These are phyloP conservation scores for Gymnocheta viridis DNA, from an alignment of 2,888 invertebrate species.

Conservation along the genomic window DNA sequence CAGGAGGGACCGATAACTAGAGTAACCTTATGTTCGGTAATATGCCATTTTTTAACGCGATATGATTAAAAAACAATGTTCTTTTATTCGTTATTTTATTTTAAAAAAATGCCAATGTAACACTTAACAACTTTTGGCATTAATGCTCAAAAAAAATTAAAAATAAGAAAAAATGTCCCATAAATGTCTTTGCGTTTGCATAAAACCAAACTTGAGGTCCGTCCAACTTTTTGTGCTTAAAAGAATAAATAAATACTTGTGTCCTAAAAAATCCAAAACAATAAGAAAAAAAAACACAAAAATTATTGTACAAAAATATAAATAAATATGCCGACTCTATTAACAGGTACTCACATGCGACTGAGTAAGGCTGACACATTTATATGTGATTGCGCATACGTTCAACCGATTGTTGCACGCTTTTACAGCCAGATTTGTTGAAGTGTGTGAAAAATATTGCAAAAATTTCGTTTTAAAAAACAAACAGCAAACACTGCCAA, in stretches of 20 bases:
- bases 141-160: slow-evolving; percentile 42
- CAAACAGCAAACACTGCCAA: slow-evolving; percentile 10
- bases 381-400: slow-evolving; percentile 3
- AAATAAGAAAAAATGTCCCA: slow-evolving; percentile 34
- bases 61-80: slow-evolving; percentile 56
- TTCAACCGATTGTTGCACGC: slow-evolving; percentile 19
- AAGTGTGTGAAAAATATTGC: slow-evolving; percentile 48
- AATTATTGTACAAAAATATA: slow-evolving; percentile 50
- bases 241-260: slow-evolving; percentile 47
- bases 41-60: slow-evolving; percentile 26
- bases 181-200: slow-evolving; percentile 51
- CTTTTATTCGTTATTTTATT: not conserved
- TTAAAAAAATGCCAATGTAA: slow-evolving; percentile 37
- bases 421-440: not conserved
- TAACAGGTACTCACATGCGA: slow-evolving; percentile 62
- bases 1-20: not conserved
- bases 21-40: slow-evolving; percentile 23
- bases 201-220: slow-evolving; percentile 29
- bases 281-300: not conserved
- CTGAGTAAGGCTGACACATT: slow-evolving; percentile 40
- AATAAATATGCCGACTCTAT: slow-evolving; percentile 61
- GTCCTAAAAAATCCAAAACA: slow-evolving; percentile 29
- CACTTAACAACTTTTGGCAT: slow-evolving; percentile 64
- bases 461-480: slow-evolving; percentile 31
- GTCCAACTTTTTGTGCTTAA: slow-evolving; percentile 28